Evolutionary conservation across 2,113 vertebrate species (phyloP).

Genomic region (Nicator chloris): DNA sequence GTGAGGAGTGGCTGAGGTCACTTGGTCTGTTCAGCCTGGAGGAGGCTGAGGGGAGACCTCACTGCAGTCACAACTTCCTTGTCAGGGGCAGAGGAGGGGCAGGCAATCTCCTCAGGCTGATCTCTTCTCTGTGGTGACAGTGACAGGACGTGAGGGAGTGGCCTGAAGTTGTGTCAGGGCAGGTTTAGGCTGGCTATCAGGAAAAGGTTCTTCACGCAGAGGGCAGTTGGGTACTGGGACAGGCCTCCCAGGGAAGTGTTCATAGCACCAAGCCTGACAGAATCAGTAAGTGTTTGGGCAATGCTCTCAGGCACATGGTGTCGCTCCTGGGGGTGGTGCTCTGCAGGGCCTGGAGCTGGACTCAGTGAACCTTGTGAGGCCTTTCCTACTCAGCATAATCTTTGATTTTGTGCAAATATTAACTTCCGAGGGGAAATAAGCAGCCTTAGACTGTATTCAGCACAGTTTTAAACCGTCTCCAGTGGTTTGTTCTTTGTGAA

Average conservation of each 20-base stretch:
- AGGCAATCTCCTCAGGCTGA: no score
- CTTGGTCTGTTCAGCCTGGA: background rate
- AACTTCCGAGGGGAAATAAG: background rate
- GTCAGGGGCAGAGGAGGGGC: background rate
- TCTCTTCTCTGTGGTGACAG: background rate
- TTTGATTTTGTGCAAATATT: background rate
- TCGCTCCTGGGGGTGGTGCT: background rate
- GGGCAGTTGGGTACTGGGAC: background rate
- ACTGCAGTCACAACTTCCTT: background rate
- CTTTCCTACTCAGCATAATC: background rate
- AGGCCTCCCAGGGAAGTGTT: no score
- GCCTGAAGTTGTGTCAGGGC: background rate
- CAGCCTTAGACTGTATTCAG: background rate
- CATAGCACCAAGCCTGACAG: background rate
- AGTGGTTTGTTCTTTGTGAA: background rate
- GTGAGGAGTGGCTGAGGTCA: background rate
- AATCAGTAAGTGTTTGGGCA: background rate
- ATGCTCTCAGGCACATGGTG: no score
- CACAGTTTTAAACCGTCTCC: background rate
- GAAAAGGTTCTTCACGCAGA: no score
- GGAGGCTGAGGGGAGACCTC: background rate
- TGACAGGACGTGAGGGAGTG: accelerated
- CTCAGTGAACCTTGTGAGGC: background rate
- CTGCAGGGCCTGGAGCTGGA: background rate
- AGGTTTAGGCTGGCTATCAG: background rate